phyloP scores from a whole-genome alignment of 1,140 invertebrate species.

The Lepeophtheirus salmonis region DNA sequence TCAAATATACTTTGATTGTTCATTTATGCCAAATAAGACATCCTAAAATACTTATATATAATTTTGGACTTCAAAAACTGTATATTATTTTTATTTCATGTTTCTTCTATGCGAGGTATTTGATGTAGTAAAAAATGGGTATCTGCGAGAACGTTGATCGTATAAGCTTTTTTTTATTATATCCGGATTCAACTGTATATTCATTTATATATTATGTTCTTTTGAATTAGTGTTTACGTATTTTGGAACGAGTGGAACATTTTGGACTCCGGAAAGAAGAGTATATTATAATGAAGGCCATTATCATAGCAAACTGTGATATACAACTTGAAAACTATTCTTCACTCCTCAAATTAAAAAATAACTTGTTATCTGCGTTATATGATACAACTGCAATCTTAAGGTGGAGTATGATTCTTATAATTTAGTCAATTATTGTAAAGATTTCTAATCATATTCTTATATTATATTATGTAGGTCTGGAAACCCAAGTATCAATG shows the following conservation, averaged over 20 bases:
- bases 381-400: slow-evolving; percentile 63
- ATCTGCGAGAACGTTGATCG: too few species aligned
- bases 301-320: slow-evolving; percentile 78
- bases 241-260: slow-evolving; percentile 64
- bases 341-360: slow-evolving; percentile 62
- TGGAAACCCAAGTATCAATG: slow-evolving; percentile 41
- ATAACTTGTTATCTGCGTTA: slow-evolving; percentile 60
- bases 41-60: too few species aligned
- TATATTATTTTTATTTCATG: too few species aligned
- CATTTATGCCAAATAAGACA: too few species aligned
- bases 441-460: slow-evolving; percentile 7
- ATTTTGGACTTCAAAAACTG: too few species aligned
- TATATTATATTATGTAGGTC: slow-evolving; percentile 34
- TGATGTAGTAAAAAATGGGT: too few species aligned
- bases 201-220: not conserved
- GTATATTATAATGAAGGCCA: slow-evolving; percentile 74
- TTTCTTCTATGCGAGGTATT: too few species aligned
- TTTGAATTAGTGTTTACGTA: slow-evolving; percentile 47
- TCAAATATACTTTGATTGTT: too few species aligned
- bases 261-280: slow-evolving; percentile 66
- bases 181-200: too few species aligned
- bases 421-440: not conserved
- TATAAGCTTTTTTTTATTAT: too few species aligned
- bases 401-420: slow-evolving; percentile 31
- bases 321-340: slow-evolving; percentile 64